phyloP scores from a whole-genome alignment of 2,888 invertebrate species.

The Meliscaeva auricollis region DNA sequence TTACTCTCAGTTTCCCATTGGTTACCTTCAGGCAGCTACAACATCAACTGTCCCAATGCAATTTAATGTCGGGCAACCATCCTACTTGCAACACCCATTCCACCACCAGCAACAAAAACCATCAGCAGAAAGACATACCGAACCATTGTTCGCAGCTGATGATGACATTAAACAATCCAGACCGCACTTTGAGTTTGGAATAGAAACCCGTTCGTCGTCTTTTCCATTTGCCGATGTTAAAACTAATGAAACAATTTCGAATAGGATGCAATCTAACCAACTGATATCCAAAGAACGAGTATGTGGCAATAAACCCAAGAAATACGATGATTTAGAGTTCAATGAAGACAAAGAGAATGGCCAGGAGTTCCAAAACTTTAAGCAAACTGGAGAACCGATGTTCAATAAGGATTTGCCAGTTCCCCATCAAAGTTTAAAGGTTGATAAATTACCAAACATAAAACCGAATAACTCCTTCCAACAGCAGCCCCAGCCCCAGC shows the following conservation, averaged over 20 bases:
- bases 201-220: constrained; percentile 18
- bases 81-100: constrained; percentile 49
- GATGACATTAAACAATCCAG: constrained; percentile 38
- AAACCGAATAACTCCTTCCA: constrained; percentile 52
- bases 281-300: constrained; percentile 23
- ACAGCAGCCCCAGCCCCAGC: constrained; percentile 22
- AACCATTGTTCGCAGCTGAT: constrained; percentile 44
- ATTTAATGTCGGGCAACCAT: constrained; percentile 57
- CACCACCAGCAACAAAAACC: constrained; percentile 20
- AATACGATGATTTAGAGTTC: constrained; percentile 36
- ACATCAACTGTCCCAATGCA: constrained; percentile 34
- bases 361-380: constrained; percentile 25
- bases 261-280: constrained; percentile 22
- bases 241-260: constrained; percentile 44
- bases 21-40: constrained; percentile 62
- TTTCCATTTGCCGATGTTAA: constrained; percentile 41
- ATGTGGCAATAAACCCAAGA: constrained; percentile 30
- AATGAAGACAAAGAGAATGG: constrained; percentile 40
- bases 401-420: constrained; percentile 43
- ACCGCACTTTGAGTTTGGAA: constrained; percentile 38
- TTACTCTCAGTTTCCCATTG: constrained; percentile 77
- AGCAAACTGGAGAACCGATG: constrained; percentile 29
- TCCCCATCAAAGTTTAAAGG: constrained; percentile 67
- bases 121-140: constrained; percentile 34
- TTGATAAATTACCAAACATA: constrained; percentile 68